Evolutionary conservation across 2,888 invertebrate genomes (phyloP), one percentile per base, ranked within the genome.

Genomic region (Eupithecia pulchellata): DNA sequence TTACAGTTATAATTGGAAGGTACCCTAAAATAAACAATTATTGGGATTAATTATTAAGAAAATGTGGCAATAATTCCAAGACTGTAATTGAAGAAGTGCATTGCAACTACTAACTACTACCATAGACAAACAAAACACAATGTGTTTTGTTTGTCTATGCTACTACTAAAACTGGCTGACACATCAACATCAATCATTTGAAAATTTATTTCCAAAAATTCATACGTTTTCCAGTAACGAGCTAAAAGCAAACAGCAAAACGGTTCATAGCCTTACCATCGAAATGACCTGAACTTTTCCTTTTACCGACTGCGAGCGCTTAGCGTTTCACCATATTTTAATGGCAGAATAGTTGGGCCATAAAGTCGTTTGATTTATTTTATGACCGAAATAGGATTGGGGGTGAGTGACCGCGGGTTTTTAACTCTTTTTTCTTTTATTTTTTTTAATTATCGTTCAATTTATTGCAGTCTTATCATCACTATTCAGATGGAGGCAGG

Each of bases 361-460:
- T 92, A 92, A 92, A 92, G 84, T 88, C 85, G 84, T 89, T 89
- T 92, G 93, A 93, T 92, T 92, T 92, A 92, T 93, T 92, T 92
- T 92, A 92, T 90, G 87, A 83, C 82, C 83, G 77, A 82, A 80
- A 81, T 82, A 83, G 78, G 81, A 74, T 75, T 78, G 58, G 86
- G 86, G 69, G 71, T 65, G 71, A 78, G 62, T 86, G 74, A 32
- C 2, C 77, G 88, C 87, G 72, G 34, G 20, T 32, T 42, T 20
- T 65, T 60, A 32, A n/a, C 32, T 2, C 17, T n/a, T 30, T 60
- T 9, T 32, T 0, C 2, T 58, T 20, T 2, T 9, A 20, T 32
- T 57, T 57, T 29, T 5, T 27, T 57, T 27, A 57, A 57, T 29
- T 27, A 57, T 27, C 13, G 14, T 57, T 57, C 4, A 29, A 14